Percentiles rank a stretch among this genome's conserved stretches.
Evolutionary conservation across 2,113 vertebrate genomes (phyloP).

Genomic region (Thermophis baileyi): DNA sequence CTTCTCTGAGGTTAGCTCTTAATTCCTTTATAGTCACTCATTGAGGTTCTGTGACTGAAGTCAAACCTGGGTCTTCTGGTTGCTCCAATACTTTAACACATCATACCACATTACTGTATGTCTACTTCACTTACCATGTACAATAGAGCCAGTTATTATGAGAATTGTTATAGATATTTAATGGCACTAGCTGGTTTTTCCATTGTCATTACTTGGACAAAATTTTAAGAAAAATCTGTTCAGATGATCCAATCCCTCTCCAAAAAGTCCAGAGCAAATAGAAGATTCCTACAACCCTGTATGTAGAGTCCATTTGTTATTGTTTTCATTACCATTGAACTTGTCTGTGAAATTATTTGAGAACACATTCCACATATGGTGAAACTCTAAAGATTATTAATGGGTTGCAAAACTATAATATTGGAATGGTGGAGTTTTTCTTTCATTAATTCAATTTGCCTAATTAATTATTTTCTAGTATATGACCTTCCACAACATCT

Average conservation of each 20-base stretch:
- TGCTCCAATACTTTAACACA: background rate
- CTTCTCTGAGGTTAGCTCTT: background rate
- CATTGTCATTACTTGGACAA: background rate
- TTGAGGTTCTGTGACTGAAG: background rate
- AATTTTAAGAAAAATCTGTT: background rate
- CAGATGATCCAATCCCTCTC: background rate
- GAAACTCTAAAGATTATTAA: background rate
- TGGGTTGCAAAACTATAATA: background rate
- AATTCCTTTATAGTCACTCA: background rate
- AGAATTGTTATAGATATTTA: background rate
- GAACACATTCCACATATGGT: background rate
- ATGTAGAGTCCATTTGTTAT: background rate
- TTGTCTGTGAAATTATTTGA: background rate
- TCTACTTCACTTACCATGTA: background rate
- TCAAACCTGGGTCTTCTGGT: background rate
- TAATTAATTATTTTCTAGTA: conserved; percentile 61
- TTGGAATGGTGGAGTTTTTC: background rate
- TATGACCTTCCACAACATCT: conserved; percentile 81
- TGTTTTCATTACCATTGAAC: background rate
- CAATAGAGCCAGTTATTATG: background rate
- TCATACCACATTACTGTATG: background rate
- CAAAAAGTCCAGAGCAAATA: background rate
- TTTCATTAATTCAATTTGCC: background rate
- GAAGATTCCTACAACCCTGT: background rate
- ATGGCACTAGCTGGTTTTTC: background rate